These are phyloP conservation scores for Rhopalosiphum padi DNA, from an alignment of 1,140 invertebrate species.

Conservation along the genomic window DNA sequence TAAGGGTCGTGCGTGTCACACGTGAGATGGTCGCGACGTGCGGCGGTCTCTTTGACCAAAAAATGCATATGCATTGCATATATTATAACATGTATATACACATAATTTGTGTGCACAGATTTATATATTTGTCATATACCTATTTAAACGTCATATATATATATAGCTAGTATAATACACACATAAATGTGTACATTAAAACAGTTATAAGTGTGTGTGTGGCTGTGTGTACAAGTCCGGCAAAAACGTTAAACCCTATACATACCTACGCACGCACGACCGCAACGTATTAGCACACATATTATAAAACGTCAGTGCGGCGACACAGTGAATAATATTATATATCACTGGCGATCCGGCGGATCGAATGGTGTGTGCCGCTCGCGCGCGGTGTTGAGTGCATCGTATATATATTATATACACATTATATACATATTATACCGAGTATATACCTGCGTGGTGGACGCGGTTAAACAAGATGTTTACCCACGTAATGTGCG, in stretches of 20 bases:
- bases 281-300: background rate
- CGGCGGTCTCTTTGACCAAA: background rate
- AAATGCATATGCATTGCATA: background rate
- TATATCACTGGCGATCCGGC: constrained; percentile 1
- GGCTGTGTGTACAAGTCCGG: background rate
- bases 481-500: constrained; percentile 38
- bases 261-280: background rate
- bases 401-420: background rate
- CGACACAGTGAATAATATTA: background rate
- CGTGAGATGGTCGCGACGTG: background rate
- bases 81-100: background rate
- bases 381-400: background rate
- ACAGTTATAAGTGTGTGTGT: background rate
- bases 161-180: background rate
- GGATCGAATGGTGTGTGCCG: constrained; percentile 21
- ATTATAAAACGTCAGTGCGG: background rate
- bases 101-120: too few species aligned
- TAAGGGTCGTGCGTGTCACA: background rate
- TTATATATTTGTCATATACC: too few species aligned
- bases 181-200: background rate
- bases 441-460: background rate
- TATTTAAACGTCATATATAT: background rate
- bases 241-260: background rate
- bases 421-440: background rate
- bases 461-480: constrained; percentile 41